Conservation (phyloP, 2,888 invertebrate genomes). For the Agonopterix heracliana region DNA sequence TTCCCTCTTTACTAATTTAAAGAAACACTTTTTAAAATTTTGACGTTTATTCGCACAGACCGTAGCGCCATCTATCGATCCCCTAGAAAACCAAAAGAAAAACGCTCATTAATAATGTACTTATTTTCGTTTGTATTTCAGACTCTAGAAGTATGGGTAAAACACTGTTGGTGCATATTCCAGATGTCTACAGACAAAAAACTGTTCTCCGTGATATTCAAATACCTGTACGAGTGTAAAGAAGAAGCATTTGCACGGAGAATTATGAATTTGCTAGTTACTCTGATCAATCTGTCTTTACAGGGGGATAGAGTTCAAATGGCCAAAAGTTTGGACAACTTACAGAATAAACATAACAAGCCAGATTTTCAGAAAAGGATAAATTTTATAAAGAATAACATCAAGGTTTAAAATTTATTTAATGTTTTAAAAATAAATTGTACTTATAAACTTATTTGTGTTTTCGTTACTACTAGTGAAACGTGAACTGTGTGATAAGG, state of each 20-base stretch:
- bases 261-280: constrained; percentile 40
- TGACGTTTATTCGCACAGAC: too few relatives aligned
- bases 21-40: too few relatives aligned
- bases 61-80: too few relatives aligned
- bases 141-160: constrained; percentile 56
- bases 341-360: constrained; percentile 19
- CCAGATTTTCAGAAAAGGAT: constrained; percentile 34
- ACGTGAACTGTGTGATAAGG: too few relatives aligned
- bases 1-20: too few relatives aligned
- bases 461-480: too few relatives aligned
- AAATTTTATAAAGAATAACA: constrained; percentile 32
- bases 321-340: constrained; percentile 26
- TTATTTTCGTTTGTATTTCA: constrained; percentile 26
- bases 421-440: too few relatives aligned
- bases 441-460: too few relatives aligned
- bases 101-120: background rate
- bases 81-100: too few relatives aligned
- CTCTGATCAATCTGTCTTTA: constrained; percentile 35
- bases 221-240: constrained; percentile 43
- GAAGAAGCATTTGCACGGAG: constrained; percentile 28
- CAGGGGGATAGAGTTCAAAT: constrained; percentile 28
- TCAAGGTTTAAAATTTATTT: constrained; percentile 10
- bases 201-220: constrained; percentile 46
- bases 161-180: constrained; percentile 59
- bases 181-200: constrained; percentile 39